Evolutionary conservation across 2,888 invertebrate genomes (phyloP).

Genomic region (Melieria omissa): DNA sequence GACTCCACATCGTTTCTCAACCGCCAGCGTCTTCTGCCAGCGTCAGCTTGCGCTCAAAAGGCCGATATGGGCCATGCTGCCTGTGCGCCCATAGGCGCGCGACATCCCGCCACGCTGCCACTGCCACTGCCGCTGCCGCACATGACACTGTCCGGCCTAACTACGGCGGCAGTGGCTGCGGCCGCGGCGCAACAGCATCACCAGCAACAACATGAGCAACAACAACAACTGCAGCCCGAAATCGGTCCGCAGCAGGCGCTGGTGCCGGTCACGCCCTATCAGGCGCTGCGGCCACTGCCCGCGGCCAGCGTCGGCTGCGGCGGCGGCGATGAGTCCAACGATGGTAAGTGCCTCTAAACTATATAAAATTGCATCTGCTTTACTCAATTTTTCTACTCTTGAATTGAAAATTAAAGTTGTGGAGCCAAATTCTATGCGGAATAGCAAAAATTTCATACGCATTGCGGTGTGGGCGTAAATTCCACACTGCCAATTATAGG

Average conservation of each 20-base stretch:
- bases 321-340: constrained; percentile 36
- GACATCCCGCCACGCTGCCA: not conserved
- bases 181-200: constrained; percentile 16
- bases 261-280: too few species aligned
- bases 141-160: constrained; percentile 38
- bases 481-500: too few species aligned
- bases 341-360: constrained; percentile 34
- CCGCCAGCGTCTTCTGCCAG: not conserved
- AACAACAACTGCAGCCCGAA: too few species aligned
- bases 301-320: constrained; percentile 16
- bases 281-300: too few species aligned
- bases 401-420: too few species aligned
- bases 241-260: too few species aligned
- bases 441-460: too few species aligned
- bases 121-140: constrained; percentile 48
- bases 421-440: too few species aligned
- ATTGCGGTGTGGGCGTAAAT: too few species aligned
- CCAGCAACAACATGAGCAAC: constrained; percentile 25
- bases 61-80: constrained; percentile 9
- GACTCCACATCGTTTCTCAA: not conserved
- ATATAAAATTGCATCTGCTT: too few species aligned
- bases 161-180: constrained; percentile 36
- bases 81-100: constrained; percentile 14
- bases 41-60: not conserved
- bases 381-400: too few species aligned